Evolutionary conservation across 53 echinoderm and acorn worm species (phyloP).

Genomic region (Stichopus horrens): DNA sequence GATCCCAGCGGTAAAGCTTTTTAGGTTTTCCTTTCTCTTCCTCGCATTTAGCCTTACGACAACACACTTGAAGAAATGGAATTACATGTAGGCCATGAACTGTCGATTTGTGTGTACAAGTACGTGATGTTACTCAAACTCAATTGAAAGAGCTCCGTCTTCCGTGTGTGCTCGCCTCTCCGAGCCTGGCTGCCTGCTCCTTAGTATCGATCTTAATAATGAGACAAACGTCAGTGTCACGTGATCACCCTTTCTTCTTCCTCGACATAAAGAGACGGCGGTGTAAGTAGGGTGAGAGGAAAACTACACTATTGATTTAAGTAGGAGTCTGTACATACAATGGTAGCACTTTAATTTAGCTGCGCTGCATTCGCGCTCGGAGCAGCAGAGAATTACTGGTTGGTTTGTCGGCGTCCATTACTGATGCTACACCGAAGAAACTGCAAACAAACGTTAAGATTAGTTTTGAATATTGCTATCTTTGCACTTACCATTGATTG

Average conservation of each 20-base stretch:
- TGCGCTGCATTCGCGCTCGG: background rate
- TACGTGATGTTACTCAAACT: no score
- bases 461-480: background rate
- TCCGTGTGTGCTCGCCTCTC: constrained; percentile 3
- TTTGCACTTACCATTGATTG: no score
- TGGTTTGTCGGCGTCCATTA: background rate
- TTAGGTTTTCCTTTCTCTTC: background rate
- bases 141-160: background rate
- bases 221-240: constrained; percentile 17
- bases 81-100: no score
- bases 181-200: background rate
- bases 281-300: background rate
- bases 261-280: background rate
- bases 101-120: no score
- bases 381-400: background rate
- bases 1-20: background rate
- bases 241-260: constrained; percentile 22
- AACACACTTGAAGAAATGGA: no score
- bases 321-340: background rate
- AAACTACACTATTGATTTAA: constrained; percentile 27
- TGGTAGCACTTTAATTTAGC: background rate
- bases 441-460: background rate
- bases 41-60: no score
- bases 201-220: constrained; percentile 38
- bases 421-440: background rate